Evolutionary conservation across 2,113 vertebrate species (phyloP), one percentile per base, ranked within the genome.

Genomic region (Microcebus ravelobensis): DNA sequence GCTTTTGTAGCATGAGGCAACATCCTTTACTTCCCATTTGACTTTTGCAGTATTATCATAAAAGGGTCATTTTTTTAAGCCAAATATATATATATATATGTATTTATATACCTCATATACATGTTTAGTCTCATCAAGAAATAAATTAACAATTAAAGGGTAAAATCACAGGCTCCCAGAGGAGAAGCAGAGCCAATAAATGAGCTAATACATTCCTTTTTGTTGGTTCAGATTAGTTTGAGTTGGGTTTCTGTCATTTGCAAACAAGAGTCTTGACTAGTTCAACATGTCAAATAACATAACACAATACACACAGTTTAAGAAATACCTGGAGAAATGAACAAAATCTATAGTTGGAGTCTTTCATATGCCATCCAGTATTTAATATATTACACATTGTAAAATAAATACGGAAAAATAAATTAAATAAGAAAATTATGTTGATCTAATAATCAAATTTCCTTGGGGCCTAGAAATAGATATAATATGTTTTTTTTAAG

Each of bases 221-320:
- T 50, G 45, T 81, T 93, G 42, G n/a, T 65, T 92, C 76, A 81
- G 52, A 65, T 82, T 76, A 65, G 39, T n/a, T 7, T 87, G 63
- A 84, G 70, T 67, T 52, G 80, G 31, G 63, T 25, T 82, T 71
- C 70, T 90, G 13, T 61, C 34, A 31, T 25, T 68, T 68, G 89
- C 39, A 89, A 36, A 45, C 14, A 45, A 84, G n/a, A 80, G 36
- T 79, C 70, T 68, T 68, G 18, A 68, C 55, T 68, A 36, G 57
- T 80, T 83, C 79, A 61, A 67, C 23, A 80, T 48, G 45, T 57
- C 82, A 82, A 67, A 25, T 52, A 42, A 73, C 42, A 50, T 27
- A 27, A 70, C 29, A 45, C 4, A n/a, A 25, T 12, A 48, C 10
- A 45, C 10, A 29, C 8, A 4, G 0, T 10, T 13, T 48, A 76